These are phyloP conservation scores for Coturnix japonica DNA, from an alignment of 2,113 vertebrate genomes.

Conservation along the genomic window DNA sequence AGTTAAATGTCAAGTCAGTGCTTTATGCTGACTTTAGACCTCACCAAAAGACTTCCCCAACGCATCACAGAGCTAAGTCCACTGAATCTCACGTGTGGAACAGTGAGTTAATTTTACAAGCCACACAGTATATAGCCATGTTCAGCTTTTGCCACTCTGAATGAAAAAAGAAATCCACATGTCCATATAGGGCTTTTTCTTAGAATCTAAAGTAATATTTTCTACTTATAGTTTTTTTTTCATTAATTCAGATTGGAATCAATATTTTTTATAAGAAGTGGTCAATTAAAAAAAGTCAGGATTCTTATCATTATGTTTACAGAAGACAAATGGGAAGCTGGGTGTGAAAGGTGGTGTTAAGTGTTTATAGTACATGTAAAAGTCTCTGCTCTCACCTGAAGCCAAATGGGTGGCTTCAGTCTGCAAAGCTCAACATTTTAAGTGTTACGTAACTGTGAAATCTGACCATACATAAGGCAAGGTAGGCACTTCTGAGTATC, in stretches of 20 bases:
- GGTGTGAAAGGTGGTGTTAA: not conserved
- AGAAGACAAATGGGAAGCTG: not conserved
- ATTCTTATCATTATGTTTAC: not conserved
- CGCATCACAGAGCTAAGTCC: not conserved
- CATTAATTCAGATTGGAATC: not conserved
- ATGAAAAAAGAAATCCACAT: not conserved
- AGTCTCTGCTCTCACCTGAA: not conserved
- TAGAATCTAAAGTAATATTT: not conserved
- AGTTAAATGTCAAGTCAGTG: constrained; percentile 43
- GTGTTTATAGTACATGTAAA: not conserved
- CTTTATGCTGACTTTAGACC: constrained; percentile 33
- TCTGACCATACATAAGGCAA: not conserved
- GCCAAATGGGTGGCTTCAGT: no score
- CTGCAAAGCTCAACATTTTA: not conserved
- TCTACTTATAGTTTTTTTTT: not conserved
- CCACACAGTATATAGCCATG: not conserved
- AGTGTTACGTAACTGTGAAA: not conserved
- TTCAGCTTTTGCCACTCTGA: not conserved
- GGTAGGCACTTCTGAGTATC: not conserved
- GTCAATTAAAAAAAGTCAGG: not conserved
- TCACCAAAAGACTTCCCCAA: not conserved
- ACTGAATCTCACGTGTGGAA: not conserved
- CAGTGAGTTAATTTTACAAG: not conserved
- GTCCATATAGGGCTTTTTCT: not conserved
- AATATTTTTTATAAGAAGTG: not conserved